Evolutionary conservation across 2,113 vertebrate species (phyloP), one percentile per base, ranked within the genome.

Genomic region (Pelmatolapia mariae): DNA sequence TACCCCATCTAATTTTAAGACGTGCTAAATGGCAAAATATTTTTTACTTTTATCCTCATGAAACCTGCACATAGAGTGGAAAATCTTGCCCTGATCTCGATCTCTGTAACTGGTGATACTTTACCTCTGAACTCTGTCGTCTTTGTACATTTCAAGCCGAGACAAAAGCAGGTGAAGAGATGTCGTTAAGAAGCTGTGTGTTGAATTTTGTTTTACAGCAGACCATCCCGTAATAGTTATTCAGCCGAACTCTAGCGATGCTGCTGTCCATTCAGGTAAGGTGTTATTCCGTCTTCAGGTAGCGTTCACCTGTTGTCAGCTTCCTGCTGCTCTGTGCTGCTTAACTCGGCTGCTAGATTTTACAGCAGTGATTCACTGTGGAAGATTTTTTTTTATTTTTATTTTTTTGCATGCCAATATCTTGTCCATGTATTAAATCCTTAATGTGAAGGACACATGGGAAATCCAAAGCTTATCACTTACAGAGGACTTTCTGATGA

Each of bases 201-300:
- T 91, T 83, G 3, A 63, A n/a, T 89, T 88, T 68, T 89, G 54
- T 95, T 86, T 83, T 90, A 84, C 94, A 95, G 92, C 87, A 66
- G 81, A 80, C 71, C 76, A 89, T 22, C 26, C 22, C 19, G 93
- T 95, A 19, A 91, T 94, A 81, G 56, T 94, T 52, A 91, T 79
- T 91, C 95, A 95, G 94, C 95, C 95, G 1, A 85, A 85, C 50
- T 24, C 93, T 80, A 82, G 56, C 19, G 10, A 78, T 50, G 26
- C 80, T 40, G 24, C 10, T 19, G 36, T 29, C 24, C 7, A 68
- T 6, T 50, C 91, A 89, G 95, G 91, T 90, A 82, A 91, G 15
- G 56, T 50, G 16, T 8, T 38, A 3, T 18, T 52, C 5, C 8
- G 13, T 26, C 33, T 18, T 31, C 87, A 59, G 81, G 82, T 83